Conservation (phyloP, 2,113 vertebrate genomes). For the Protobothrops flavoviridis region DNA sequence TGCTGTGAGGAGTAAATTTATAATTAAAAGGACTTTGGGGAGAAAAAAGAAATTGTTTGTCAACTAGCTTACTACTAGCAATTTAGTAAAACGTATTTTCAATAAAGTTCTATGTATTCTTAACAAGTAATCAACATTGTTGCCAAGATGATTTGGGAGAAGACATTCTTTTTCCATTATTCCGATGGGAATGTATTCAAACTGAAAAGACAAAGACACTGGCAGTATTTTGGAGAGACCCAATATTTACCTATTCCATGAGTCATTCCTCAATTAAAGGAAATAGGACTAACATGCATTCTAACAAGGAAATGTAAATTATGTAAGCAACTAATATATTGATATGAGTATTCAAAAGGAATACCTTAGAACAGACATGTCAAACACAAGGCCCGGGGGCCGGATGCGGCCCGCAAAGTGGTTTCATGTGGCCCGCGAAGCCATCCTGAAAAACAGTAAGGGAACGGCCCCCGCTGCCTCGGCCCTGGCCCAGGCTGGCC, state of each 20-base stretch:
- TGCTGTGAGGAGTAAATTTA: background rate
- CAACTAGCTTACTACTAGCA: background rate
- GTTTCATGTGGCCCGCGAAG: no score
- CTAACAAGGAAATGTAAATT: background rate
- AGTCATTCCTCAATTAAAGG: background rate
- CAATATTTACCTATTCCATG: background rate
- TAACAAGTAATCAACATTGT: background rate
- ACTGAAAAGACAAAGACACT: background rate
- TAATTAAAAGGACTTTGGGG: background rate
- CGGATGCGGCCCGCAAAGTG: no score
- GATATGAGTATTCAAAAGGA: background rate
- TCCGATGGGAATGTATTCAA: slow-evolving; percentile 12
- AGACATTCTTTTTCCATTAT: slow-evolving; percentile 3
- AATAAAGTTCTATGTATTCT: background rate
- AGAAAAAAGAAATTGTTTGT: background rate
- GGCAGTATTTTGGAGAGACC: background rate
- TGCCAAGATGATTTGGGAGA: background rate
- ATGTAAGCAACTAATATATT: background rate
- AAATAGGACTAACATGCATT: background rate
- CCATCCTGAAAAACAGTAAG: no score
- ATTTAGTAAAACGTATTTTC: background rate
- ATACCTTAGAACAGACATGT: no score
- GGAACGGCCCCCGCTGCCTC: no score
- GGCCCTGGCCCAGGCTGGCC: no score
- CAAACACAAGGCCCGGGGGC: no score